Evolutionary conservation across 2,888 invertebrate genomes (phyloP).

Genomic region (Eristalis tenax): DNA sequence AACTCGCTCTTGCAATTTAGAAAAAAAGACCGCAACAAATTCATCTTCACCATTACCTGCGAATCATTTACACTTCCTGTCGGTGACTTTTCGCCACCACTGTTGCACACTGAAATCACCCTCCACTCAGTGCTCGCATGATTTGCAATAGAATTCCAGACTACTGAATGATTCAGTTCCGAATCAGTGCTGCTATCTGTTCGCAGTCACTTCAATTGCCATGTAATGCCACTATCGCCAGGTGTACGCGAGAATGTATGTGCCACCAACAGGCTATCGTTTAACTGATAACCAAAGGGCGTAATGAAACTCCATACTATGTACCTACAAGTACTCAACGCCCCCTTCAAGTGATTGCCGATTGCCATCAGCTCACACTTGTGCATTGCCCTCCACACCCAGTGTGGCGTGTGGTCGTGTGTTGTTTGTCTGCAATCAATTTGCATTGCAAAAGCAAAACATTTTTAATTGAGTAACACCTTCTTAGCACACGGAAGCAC

Average conservation of each 20-base stretch:
- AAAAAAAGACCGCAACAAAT: too few relatives aligned
- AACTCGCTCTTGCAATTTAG: too few relatives aligned
- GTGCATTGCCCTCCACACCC: background rate
- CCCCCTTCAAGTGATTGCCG: background rate
- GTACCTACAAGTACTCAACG: background rate
- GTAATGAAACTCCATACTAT: background rate
- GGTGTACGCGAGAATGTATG: background rate
- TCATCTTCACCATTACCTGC: too few relatives aligned
- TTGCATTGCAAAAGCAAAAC: conserved; percentile 42
- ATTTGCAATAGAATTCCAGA: background rate
- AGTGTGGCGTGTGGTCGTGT: too few relatives aligned
- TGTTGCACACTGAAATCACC: background rate
- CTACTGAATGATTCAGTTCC: background rate
- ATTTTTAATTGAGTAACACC: conserved; percentile 40
- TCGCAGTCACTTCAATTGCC: background rate
- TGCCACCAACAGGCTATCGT: background rate
- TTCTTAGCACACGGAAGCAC: conserved; percentile 48
- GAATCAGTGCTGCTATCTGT: background rate
- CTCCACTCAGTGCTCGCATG: background rate
- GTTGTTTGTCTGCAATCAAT: background rate
- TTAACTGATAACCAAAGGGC: background rate
- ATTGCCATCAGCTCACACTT: background rate
- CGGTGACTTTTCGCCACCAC: background rate
- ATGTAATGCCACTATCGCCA: background rate
- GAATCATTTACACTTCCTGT: background rate